Conservation (phyloP, 2,888 invertebrate genomes). For the Epistrophella euchroma region DNA sequence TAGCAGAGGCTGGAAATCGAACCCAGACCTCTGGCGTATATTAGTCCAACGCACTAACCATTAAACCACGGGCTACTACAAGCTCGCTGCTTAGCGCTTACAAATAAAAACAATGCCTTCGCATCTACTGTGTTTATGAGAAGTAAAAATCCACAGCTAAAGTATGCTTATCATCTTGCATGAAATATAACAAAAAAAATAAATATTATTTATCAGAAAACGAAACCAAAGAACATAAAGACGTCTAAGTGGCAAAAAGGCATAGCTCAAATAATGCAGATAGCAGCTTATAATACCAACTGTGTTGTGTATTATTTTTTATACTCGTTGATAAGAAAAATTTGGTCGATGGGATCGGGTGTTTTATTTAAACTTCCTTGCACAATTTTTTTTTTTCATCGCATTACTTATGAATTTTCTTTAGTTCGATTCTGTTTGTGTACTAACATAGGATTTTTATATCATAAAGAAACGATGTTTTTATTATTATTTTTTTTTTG, state of each 20-base stretch:
- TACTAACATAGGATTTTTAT: not conserved
- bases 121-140: not conserved
- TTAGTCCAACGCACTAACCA: too few species aligned
- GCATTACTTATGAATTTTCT: not conserved
- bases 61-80: too few species aligned
- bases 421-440: not conserved
- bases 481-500: not conserved
- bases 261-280: constrained; percentile 58
- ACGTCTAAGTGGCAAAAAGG: constrained; percentile 70
- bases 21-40: too few species aligned
- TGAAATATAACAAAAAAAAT: constrained; percentile 65
- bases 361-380: constrained; percentile 55
- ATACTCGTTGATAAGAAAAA: constrained; percentile 62
- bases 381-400: constrained; percentile 44
- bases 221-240: constrained; percentile 66
- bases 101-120: too few species aligned
- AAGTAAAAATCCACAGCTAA: constrained; percentile 43
- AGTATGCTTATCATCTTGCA: constrained; percentile 62
- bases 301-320: constrained; percentile 48
- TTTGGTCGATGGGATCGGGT: constrained; percentile 34
- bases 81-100: too few species aligned
- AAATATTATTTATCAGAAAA: constrained; percentile 66
- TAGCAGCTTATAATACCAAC: constrained; percentile 44
- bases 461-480: not conserved
- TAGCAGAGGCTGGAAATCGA: too few species aligned